Evolutionary conservation across 2,888 invertebrate genomes (phyloP).

Genomic region (Ctenicera cuprea): DNA sequence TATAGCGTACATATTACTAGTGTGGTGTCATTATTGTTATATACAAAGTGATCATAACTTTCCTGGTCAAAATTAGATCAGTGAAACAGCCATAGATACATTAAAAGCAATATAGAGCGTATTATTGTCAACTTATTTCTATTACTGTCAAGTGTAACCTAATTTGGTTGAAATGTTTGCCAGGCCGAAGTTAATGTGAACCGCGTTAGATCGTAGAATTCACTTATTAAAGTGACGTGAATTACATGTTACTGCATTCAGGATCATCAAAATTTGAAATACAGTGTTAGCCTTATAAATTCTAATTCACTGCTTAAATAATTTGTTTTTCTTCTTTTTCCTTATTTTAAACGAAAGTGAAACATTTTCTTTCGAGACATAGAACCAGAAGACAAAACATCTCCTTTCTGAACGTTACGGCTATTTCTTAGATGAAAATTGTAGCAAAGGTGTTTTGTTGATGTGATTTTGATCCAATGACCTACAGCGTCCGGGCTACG

Average conservation of each 20-base stretch:
- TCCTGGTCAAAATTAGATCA: slow-evolving; percentile 9
- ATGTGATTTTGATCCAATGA: slow-evolving; percentile 25
- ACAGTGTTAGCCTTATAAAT: no score
- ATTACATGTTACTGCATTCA: neutral
- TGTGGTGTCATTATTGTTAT: neutral
- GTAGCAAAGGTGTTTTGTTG: neutral
- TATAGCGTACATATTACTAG: no score
- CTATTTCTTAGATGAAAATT: neutral
- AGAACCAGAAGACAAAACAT: no score
- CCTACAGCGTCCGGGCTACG: slow-evolving; percentile 3
- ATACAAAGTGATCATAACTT: neutral
- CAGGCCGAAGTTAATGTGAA: slow-evolving; percentile 26
- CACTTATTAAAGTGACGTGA: slow-evolving; percentile 21
- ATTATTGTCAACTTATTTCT: slow-evolving; percentile 45
- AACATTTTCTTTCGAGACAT: no score
- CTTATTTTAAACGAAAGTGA: no score
- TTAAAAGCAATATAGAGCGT: slow-evolving; percentile 23
- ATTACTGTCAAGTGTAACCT: slow-evolving; percentile 41
- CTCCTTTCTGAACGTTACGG: neutral
- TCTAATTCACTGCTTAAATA: no score
- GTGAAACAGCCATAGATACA: slow-evolving; percentile 1
- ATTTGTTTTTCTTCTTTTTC: no score
- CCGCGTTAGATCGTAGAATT: slow-evolving; percentile 6
- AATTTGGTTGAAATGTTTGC: slow-evolving; percentile 31
- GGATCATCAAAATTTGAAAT: no score